A percentile compares a stretch with the other conserved stretches of the same genome.
phyloP scores from a whole-genome alignment of 2,113 vertebrate genomes.

The Zapornia atra region DNA sequence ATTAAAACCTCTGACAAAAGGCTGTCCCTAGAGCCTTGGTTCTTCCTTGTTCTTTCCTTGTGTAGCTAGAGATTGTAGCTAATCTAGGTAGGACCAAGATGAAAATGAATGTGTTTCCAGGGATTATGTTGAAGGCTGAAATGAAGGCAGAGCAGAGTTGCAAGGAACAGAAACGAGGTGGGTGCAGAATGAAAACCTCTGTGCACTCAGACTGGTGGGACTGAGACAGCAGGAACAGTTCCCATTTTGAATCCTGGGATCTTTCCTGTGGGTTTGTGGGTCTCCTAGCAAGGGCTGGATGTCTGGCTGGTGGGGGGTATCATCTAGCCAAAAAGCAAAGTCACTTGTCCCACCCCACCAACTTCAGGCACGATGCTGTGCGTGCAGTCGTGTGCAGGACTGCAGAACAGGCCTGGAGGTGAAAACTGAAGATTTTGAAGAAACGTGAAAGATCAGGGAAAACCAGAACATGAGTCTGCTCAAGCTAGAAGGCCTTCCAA shows the following conservation, averaged over 20 bases:
- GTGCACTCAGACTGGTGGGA: neutral
- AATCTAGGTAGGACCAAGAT: neutral
- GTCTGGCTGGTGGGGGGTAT: neutral
- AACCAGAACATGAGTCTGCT: neutral
- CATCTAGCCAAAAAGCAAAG: neutral
- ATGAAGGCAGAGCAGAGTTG: neutral
- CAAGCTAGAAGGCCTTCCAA: neutral
- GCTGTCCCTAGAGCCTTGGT: neutral
- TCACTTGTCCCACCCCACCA: neutral
- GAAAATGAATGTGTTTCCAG: neutral
- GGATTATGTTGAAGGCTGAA: neutral
- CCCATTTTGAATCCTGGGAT: neutral
- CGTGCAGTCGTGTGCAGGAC: neutral
- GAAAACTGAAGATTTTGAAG: neutral
- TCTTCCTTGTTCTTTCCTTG: neutral
- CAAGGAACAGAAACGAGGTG: neutral
- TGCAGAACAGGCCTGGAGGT: neutral
- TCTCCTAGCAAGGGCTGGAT: neutral
- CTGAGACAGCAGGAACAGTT: neutral
- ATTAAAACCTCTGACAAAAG: neutral
- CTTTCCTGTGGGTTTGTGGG: fast-evolving
- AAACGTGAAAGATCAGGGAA: neutral
- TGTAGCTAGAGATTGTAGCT: neutral
- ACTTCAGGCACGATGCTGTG: neutral
- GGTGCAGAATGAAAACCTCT: neutral